Percentiles rank a stretch among this genome's conserved stretches.
Evolutionary conservation across 1,140 invertebrate genomes (phyloP).

Genomic region (Goniozus legneri): DNA sequence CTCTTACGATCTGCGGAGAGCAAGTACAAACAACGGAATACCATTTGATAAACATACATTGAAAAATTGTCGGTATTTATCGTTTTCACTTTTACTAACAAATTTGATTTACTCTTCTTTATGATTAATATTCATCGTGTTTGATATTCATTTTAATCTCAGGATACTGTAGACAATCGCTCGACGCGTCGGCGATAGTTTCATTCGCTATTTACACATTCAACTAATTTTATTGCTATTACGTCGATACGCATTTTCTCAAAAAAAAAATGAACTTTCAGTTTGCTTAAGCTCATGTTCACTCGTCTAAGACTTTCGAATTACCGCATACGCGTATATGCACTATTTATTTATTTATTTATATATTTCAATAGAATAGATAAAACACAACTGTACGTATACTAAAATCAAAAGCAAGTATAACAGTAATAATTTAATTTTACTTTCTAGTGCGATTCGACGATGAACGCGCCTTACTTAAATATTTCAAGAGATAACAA

Average conservation of each 20-base stretch:
- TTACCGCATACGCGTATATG: background rate
- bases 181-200: background rate
- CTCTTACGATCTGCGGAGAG: no score
- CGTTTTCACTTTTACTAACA: no score
- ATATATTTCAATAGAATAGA: background rate
- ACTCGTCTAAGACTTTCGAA: background rate
- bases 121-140: background rate
- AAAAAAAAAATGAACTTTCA: background rate
- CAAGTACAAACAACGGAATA: no score
- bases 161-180: background rate
- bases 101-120: background rate
- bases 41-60: no score
- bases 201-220: background rate
- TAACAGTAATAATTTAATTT: background rate
- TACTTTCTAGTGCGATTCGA: background rate
- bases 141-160: background rate
- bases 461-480: background rate
- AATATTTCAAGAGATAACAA: background rate
- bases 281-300: background rate
- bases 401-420: background rate
- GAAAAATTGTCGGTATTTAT: no score
- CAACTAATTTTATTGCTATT: background rate
- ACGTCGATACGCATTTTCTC: background rate
- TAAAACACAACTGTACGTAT: background rate
- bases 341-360: background rate